Evolutionary conservation across 2,113 vertebrate genomes (phyloP).

Genomic region (Mustela nigripes): DNA sequence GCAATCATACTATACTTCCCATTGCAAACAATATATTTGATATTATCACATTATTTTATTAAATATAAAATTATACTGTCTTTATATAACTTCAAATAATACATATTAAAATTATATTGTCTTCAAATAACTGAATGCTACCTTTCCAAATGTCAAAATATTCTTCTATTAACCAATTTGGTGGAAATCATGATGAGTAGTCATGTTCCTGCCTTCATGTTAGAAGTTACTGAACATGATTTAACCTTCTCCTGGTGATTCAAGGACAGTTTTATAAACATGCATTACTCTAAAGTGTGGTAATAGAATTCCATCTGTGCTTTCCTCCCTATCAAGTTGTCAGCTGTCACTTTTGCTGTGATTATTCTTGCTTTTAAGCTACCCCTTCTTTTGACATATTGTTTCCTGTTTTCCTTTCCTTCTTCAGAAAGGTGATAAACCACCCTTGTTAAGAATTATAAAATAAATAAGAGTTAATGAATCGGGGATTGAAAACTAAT

Average conservation of each 20-base stretch:
- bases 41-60: not conserved
- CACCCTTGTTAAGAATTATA: not conserved
- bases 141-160: not conserved
- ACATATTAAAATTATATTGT: not conserved
- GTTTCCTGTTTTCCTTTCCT: constrained; percentile 30
- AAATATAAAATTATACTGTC: not conserved
- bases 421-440: not conserved
- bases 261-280: not conserved
- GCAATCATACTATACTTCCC: not conserved
- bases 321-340: not conserved
- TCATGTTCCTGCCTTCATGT: not conserved
- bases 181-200: not conserved
- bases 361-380: not conserved
- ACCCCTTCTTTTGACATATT: not conserved
- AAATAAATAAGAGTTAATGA: not conserved
- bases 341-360: not conserved
- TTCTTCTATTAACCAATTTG: not conserved
- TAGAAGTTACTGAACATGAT: constrained; percentile 13
- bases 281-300: not conserved
- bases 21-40: not conserved
- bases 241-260: not conserved
- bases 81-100: not conserved
- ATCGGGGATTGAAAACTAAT: not conserved
- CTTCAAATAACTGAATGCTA: not conserved
- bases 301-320: not conserved